These are phyloP conservation scores for Cladopsammia gracilis DNA, from an alignment of 64 coral and sea anemone species.

Conservation along the genomic window DNA sequence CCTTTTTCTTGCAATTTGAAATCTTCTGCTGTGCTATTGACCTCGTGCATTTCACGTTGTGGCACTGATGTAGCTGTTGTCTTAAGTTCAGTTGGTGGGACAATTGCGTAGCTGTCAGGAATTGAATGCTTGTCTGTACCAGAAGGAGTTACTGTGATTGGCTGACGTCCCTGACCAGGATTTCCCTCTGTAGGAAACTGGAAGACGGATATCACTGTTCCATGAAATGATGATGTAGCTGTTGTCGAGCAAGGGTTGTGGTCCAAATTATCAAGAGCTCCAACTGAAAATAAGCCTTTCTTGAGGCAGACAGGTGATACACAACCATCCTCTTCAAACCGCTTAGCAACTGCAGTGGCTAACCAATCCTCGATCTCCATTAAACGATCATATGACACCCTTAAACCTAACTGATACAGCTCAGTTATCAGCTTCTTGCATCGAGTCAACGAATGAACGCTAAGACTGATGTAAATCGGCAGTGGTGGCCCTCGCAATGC, in stretches of 20 bases:
- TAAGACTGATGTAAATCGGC: constrained; percentile 14
- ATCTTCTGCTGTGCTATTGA: not conserved
- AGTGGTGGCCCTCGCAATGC: constrained; percentile 1
- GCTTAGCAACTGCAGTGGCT: constrained; percentile 21
- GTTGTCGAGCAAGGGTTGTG: constrained; percentile 39
- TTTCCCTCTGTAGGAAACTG: not conserved
- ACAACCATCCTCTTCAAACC: constrained; percentile 36
- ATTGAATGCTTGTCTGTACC: constrained; percentile 4
- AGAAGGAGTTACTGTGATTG: constrained; percentile 12
- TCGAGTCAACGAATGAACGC: constrained; percentile 3
- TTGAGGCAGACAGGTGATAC: constrained; percentile 30
- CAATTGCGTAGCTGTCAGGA: not conserved
- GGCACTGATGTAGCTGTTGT: constrained; percentile 27
- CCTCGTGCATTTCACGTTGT: not conserved
- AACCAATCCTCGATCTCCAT: constrained; percentile 43
- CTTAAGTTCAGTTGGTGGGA: not conserved
- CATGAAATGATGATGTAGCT: constrained; percentile 20
- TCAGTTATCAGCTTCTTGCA: constrained; percentile 16
- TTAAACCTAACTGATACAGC: constrained; percentile 49
- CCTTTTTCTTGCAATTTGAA: constrained; percentile 29
- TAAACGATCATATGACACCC: constrained; percentile 33
- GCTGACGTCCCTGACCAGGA: not conserved
- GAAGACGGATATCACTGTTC: not conserved
- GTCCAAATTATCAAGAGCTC: constrained; percentile 60
- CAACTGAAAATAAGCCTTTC: constrained; percentile 57